These are phyloP conservation scores for Ceryle rudis DNA, from an alignment of 2,797 vertebrate genomes.

Conservation along the genomic window DNA sequence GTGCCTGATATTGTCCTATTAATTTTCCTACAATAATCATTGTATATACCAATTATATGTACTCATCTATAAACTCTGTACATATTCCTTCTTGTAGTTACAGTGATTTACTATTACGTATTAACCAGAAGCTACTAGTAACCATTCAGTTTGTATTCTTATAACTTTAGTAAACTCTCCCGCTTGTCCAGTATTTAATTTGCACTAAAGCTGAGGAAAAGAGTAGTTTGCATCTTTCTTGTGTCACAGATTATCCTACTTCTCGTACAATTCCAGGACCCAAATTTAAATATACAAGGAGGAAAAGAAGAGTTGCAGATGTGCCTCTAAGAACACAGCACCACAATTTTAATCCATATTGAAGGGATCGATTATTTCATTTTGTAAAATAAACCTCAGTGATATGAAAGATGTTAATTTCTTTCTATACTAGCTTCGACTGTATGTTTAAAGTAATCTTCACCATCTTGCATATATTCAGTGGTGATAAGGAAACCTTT, in stretches of 20 bases:
- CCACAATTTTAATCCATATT: not conserved
- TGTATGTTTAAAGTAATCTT: not conserved
- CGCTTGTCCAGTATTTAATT: not conserved
- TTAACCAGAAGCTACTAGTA: not conserved
- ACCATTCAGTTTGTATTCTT: not conserved
- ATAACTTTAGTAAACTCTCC: not conserved
- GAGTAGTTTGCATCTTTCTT: not conserved
- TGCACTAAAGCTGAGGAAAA: not conserved
- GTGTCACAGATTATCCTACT: not conserved
- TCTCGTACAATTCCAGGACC: not conserved
- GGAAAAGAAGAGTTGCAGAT: not conserved
- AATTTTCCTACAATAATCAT: constrained; percentile 1
- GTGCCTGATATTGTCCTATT: not conserved
- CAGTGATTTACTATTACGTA: not conserved
- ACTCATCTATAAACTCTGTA: not conserved
- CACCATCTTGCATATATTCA: not conserved
- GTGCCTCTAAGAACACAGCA: not conserved
- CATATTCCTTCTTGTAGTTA: not conserved
- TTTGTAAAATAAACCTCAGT: constrained; percentile 15
- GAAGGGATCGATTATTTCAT: not conserved
- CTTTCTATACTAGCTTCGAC: not conserved
- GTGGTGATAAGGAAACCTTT: not conserved
- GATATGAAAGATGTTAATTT: not conserved
- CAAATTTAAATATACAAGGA: not conserved
- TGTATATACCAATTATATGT: not conserved